These are phyloP conservation scores for Nothura maculosa DNA, from an alignment of 2,797 vertebrate genomes.

Conservation along the genomic window DNA sequence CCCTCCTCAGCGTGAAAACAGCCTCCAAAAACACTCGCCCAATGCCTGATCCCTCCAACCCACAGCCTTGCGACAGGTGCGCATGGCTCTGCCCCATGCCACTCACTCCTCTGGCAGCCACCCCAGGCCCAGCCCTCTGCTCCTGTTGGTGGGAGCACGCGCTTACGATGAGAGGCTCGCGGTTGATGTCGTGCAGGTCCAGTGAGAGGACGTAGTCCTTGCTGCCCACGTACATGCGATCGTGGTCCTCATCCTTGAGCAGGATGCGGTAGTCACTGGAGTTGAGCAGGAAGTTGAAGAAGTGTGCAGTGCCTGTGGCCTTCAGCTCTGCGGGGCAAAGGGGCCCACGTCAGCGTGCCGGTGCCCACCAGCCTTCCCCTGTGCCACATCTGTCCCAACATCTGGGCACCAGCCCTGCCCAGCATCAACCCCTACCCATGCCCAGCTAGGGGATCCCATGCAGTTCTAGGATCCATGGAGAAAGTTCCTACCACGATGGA, in stretches of 20 bases:
- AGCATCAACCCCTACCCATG: neutral
- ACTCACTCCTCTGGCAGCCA: neutral
- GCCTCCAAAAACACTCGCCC: fast-evolving
- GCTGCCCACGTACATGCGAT: conserved; percentile 99
- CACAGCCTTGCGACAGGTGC: neutral
- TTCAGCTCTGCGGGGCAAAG: conserved; percentile 87
- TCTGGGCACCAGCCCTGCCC: neutral
- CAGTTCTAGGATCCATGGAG: too few species aligned
- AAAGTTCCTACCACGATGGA: too few species aligned
- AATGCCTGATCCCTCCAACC: neutral
- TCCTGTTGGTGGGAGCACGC: fast-evolving
- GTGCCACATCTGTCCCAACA: neutral
- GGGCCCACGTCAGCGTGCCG: neutral
- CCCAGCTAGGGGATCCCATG: too few species aligned
- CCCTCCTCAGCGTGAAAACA: neutral
- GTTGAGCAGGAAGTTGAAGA: conserved; percentile 97
- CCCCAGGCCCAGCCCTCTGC: fast-evolving
- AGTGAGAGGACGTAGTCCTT: conserved; percentile 98
- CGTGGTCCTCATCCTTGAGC: conserved; percentile 98
- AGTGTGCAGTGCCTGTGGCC: conserved; percentile 93
- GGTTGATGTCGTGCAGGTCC: conserved; percentile 99
- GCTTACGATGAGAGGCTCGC: conserved; percentile 98
- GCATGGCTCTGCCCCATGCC: neutral
- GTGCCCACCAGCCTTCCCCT: fast-evolving
- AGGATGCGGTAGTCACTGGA: conserved; percentile 97